Conservation (phyloP, 2,797 vertebrate species). For the Thunnus albacares region DNA sequence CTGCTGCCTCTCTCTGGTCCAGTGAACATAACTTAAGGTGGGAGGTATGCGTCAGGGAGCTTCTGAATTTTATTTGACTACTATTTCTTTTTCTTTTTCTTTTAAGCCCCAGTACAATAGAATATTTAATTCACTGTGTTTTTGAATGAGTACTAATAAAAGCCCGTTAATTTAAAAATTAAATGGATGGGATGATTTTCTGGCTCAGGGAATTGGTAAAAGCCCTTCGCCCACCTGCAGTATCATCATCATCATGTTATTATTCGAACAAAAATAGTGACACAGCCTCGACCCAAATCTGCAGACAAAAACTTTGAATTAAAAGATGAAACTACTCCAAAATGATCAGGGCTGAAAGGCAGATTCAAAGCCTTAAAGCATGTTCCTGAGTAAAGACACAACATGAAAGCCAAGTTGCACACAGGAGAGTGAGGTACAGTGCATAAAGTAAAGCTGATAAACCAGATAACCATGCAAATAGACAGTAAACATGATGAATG, state of each 20-base stretch:
- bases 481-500: no score
- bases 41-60: conserved; percentile 23
- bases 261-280: not conserved
- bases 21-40: conserved; percentile 61
- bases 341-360: no score
- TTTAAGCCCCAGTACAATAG: conserved; percentile 3
- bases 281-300: not conserved
- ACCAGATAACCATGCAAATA: not conserved
- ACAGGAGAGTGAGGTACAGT: no score
- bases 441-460: not conserved
- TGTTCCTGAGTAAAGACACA: not conserved
- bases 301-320: not conserved
- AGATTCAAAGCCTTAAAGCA: no score
- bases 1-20: conserved; percentile 23
- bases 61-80: conserved; percentile 17
- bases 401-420: not conserved
- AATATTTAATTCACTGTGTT: not conserved
- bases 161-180: not conserved
- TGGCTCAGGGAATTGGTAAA: not conserved
- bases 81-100: not conserved
- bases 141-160: not conserved
- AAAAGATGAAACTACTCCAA: not conserved
- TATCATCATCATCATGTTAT: not conserved
- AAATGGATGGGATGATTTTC: not conserved
- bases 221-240: not conserved